A percentile compares a stretch with the other conserved stretches of the same genome.
Conservation (phyloP, 2,888 invertebrate genomes). For the Leptinotarsa tumamoca region DNA sequence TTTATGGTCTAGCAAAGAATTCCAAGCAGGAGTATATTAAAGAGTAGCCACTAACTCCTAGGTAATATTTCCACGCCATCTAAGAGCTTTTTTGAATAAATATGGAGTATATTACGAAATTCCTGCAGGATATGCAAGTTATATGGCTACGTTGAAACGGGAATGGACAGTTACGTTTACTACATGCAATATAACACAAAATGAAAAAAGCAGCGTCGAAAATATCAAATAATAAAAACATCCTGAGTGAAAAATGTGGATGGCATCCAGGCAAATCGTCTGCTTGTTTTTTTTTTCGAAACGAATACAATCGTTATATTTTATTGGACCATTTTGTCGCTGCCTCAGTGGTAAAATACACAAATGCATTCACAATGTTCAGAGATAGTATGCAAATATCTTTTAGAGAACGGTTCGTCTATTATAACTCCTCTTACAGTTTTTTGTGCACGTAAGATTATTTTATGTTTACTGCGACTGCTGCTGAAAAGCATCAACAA, state of each 20-base stretch:
- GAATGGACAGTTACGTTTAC: background rate
- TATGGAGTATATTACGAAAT: conserved; percentile 5
- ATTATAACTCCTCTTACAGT: background rate
- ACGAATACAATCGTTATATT: conserved; percentile 9
- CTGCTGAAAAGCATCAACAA: no score
- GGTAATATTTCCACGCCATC: background rate
- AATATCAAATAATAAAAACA: conserved; percentile 8
- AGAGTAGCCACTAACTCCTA: background rate
- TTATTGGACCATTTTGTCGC: conserved; percentile 5
- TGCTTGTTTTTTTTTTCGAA: background rate
- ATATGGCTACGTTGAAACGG: background rate
- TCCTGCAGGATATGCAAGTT: background rate
- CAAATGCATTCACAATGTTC: conserved; percentile 20
- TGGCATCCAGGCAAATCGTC: background rate
- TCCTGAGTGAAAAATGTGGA: background rate
- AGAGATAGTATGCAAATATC: conserved; percentile 35
- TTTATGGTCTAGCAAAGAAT: background rate
- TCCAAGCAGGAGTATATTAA: conserved; percentile 9
- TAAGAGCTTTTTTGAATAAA: background rate
- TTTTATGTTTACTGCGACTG: no score
- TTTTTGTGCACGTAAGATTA: background rate
- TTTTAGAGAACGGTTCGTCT: conserved; percentile 22
- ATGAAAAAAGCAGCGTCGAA: conserved; percentile 1
- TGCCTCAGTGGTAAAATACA: conserved; percentile 10
- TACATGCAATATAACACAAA: background rate